These are phyloP conservation scores for Axis porcinus DNA, from an alignment of 2,113 vertebrate species.

Conservation along the genomic window DNA sequence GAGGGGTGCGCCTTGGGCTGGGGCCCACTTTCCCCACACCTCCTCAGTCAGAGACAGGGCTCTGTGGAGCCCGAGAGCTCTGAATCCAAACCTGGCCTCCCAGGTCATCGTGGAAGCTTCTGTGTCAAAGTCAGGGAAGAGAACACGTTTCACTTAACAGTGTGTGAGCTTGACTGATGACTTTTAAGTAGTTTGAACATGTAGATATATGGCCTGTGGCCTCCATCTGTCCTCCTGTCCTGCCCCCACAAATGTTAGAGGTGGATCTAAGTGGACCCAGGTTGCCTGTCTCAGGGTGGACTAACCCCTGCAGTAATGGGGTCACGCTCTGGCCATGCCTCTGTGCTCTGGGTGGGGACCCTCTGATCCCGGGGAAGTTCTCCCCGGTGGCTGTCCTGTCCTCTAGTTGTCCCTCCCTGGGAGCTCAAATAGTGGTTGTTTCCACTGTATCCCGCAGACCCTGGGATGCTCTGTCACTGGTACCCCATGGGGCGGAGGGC, in stretches of 20 bases:
- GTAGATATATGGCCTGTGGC: not conserved
- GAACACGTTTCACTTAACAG: not conserved
- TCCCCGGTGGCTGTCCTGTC: rapidly evolving
- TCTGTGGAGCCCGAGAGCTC: not conserved
- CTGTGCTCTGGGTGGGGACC: not conserved
- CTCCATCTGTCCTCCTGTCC: not conserved
- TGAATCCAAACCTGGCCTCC: not conserved
- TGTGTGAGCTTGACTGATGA: not conserved
- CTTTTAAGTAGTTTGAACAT: not conserved
- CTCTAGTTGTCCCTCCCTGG: not conserved
- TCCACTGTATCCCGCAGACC: not conserved
- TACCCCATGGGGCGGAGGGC: not conserved
- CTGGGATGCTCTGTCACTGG: not conserved
- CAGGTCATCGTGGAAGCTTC: not conserved
- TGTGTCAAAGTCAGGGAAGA: not conserved
- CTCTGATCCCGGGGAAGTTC: not conserved
- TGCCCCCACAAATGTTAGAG: not conserved
- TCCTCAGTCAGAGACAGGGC: not conserved
- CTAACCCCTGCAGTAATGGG: not conserved
- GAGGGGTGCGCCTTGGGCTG: not conserved
- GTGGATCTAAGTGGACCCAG: not conserved
- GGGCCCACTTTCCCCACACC: no score
- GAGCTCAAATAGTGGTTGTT: not conserved
- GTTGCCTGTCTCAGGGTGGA: not conserved
- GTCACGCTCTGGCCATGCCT: not conserved